Evolutionary conservation across 2,888 invertebrate species (phyloP).

Genomic region (Seladonia tumulorum): DNA sequence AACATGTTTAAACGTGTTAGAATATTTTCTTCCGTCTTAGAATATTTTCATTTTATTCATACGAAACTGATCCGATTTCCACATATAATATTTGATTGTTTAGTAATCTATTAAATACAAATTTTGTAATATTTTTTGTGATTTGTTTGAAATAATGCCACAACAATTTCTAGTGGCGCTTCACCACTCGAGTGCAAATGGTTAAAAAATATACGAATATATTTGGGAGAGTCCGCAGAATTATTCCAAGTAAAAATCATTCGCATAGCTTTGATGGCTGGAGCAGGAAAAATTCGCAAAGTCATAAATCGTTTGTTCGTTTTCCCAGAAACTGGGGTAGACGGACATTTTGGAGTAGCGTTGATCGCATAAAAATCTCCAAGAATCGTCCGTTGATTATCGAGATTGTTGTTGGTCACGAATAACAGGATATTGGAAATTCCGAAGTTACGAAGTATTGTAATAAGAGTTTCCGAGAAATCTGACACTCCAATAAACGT

Average conservation of each 20-base stretch:
- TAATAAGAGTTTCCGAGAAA: slow-evolving; percentile 3
- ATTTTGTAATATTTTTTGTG: too few species aligned
- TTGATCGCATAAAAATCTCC: not conserved
- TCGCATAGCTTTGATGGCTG: not conserved
- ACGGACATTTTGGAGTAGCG: not conserved
- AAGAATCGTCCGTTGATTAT: not conserved
- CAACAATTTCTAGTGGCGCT: too few species aligned
- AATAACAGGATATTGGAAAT: not conserved
- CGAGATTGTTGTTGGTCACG: not conserved
- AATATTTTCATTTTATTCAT: too few species aligned
- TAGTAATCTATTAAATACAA: too few species aligned
- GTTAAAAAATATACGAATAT: not conserved
- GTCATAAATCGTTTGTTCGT: too few species aligned
- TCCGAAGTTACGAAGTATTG: not conserved
- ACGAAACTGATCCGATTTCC: too few species aligned
- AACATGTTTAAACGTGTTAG: not conserved
- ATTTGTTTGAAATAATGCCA: too few species aligned
- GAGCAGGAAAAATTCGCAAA: too few species aligned
- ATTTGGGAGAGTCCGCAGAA: not conserved
- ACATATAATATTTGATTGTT: too few species aligned
- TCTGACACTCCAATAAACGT: not conserved
- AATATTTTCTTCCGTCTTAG: too few species aligned
- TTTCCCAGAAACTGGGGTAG: too few species aligned
- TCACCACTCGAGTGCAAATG: too few species aligned
- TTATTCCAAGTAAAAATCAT: not conserved